Base-by-base conservation (phyloP, 2,113 vertebrate genomes). In the Amazona vittata region DNA sequence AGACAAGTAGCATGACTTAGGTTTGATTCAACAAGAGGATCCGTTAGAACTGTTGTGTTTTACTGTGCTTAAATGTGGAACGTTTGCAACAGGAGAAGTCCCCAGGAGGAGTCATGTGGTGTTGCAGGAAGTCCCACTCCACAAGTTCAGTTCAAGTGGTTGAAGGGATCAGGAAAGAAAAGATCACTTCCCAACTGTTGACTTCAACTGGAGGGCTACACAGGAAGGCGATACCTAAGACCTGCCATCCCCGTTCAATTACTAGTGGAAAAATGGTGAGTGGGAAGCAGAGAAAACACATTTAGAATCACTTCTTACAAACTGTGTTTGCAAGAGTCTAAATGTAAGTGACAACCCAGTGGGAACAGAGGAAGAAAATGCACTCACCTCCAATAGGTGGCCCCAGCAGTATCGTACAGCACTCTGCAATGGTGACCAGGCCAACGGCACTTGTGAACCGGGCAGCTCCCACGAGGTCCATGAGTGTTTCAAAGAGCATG, bases 351-450 rank as follows among this genome's bases (percentile, higher is more conserved):
- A 6, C 28, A 80, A 4, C 1, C 1, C 59, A 11, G 44, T 11
- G 37, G 26, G 47, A 85, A 13, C 37, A 50, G 37, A 68, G n/a
- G 22, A 35, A 59, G 57, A 37, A 24, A 44, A 25, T 3, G 4
- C 65, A 96, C 94, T 98, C 97, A 99, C 99, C 99, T 97, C 98
- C 98, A 15, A 98, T 81, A 4, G 99, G 99, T 3, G 99, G 99
- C 53, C 98, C 98, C 63, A 98, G 95, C 21, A 98, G 94, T 39
- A 99, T 97, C 0, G 98, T 98, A 86, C 98, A 97, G 93, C 98
- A 99, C 94, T 99, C 98, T 0, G 98, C 97, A 59, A 99, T 98
- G 67, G 98, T 99, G 95, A 99, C 98, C 21, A 98, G 96, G 74
- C 98, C 98, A 12, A 99, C 98, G 1, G 98, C 98, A 1, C 98